A percentile compares a stretch with the other conserved stretches of the same genome.
phyloP scores from a whole-genome alignment of 2,888 invertebrate species.

The Chrysodeixis includens region DNA sequence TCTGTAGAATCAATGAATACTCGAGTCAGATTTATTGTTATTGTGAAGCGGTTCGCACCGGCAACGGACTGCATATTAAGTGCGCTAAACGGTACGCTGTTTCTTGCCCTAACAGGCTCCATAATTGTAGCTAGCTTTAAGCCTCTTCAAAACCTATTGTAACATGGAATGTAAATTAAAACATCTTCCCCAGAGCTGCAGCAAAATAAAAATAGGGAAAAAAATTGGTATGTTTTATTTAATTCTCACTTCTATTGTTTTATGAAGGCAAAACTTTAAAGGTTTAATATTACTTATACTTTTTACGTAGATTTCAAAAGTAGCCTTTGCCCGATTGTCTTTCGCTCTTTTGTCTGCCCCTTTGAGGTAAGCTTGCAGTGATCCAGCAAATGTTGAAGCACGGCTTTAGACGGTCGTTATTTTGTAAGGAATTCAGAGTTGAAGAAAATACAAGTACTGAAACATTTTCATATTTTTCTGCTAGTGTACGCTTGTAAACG shows the following conservation, averaged over 20 bases:
- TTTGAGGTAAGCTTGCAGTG: slow-evolving; percentile 53
- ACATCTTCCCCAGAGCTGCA: too few species aligned
- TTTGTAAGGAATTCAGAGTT: slow-evolving; percentile 49
- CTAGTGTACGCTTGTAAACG: slow-evolving; percentile 21
- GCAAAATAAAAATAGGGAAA: too few species aligned
- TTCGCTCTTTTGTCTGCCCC: slow-evolving; percentile 48
- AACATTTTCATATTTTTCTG: slow-evolving; percentile 36
- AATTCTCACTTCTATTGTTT: neutral
- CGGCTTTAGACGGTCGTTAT: slow-evolving; percentile 54
- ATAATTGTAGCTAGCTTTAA: too few species aligned
- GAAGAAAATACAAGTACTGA: slow-evolving; percentile 33
- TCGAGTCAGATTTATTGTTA: too few species aligned
- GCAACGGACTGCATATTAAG: too few species aligned
- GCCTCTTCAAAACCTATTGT: too few species aligned
- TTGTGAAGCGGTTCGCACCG: too few species aligned
- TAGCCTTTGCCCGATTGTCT: slow-evolving; percentile 46
- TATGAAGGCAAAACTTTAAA: neutral
- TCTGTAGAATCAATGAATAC: too few species aligned
- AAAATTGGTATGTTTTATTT: too few species aligned
- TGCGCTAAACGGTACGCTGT: too few species aligned
- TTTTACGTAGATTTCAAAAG: slow-evolving; percentile 27
- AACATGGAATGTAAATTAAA: too few species aligned
- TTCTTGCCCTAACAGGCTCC: too few species aligned
- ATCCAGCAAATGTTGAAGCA: slow-evolving; percentile 54
- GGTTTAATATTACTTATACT: slow-evolving; percentile 9